Percentiles rank a stretch among this genome's conserved stretches.
Conservation (phyloP, 2,888 invertebrate species). For the Idaea dimidiata region DNA sequence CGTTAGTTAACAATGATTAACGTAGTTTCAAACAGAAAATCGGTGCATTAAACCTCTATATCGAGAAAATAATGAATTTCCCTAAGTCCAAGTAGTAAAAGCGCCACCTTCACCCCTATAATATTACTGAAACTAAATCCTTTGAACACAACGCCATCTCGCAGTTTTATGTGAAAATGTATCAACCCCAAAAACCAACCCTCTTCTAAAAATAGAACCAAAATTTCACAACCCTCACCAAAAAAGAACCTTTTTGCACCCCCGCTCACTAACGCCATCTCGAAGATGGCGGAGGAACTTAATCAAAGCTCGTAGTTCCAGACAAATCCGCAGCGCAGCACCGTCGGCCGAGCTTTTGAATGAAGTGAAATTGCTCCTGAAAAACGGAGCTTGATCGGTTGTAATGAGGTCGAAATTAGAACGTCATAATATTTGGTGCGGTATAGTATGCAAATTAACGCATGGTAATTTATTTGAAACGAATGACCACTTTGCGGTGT, state of each 20-base stretch:
- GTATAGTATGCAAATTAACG: conserved; percentile 79
- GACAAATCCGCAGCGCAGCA: conserved; percentile 54
- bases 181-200: conserved; percentile 36
- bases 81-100: not conserved
- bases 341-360: conserved; percentile 65
- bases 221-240: conserved; percentile 35
- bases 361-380: conserved; percentile 45
- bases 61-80: no score
- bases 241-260: conserved; percentile 33
- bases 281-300: conserved; percentile 62
- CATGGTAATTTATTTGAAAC: conserved; percentile 81
- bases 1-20: no score
- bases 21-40: no score
- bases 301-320: conserved; percentile 61
- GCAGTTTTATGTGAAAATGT: conserved; percentile 29
- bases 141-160: conserved; percentile 27
- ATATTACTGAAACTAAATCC: conserved; percentile 12
- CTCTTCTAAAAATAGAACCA: not conserved
- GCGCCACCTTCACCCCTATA: not conserved
- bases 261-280: conserved; percentile 60
- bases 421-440: conserved; percentile 39
- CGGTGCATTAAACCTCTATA: no score
- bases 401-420: conserved; percentile 50
- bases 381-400: conserved; percentile 37
- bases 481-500: conserved; percentile 80